Base-by-base conservation (phyloP, 1,140 invertebrate species). In the Anadara kagoshimensis region DNA sequence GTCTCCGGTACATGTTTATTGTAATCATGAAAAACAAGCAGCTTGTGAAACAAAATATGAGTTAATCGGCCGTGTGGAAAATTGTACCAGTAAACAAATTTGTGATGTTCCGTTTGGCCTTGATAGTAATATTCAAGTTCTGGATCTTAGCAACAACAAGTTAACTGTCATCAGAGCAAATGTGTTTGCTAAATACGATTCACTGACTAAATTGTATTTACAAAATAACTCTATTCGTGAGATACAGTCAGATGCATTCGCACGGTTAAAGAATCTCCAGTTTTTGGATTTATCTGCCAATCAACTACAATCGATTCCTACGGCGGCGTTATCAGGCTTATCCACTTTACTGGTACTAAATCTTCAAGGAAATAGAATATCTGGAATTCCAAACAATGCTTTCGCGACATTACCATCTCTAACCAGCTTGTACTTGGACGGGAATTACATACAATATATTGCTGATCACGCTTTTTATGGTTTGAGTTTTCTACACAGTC, bases 261-360 rank as follows among this genome's bases (percentile, higher is more conserved):
- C 49, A 10, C 70, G 69, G 43, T 71, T 86, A 12, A 58, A 54
- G 20, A 72, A 75, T 43, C 75, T 87, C 24, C 73, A 81, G 47
- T 63, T 72, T 18, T 70, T 87, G 44, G 82, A 87, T 72, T 72
- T 87, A 11, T 79, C 84, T 41, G 75, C 81, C n/a, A 87, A 87
- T 69, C 62, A 79, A 20, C 51, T 87, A 10, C 62, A 29, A 11
- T 56, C 24, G 16, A 71, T 86, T 11, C 85, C 86, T 8, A 65
- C 75, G 0, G 59, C 75, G 8, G 69, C 79, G 3, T 79, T 87
- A 43, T 22, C 70, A 20, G 71, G 72, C 49, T 59, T 83, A 5
- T 5, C 69, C 0, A 73, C 78, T 11, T 59, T 80, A 7, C 75
- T 82, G 24, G 65, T 72, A 18, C 76, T 87, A 0, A 79, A 65